Conservation (phyloP, 1,140 invertebrate species). For the Aphidius gifuensis region DNA sequence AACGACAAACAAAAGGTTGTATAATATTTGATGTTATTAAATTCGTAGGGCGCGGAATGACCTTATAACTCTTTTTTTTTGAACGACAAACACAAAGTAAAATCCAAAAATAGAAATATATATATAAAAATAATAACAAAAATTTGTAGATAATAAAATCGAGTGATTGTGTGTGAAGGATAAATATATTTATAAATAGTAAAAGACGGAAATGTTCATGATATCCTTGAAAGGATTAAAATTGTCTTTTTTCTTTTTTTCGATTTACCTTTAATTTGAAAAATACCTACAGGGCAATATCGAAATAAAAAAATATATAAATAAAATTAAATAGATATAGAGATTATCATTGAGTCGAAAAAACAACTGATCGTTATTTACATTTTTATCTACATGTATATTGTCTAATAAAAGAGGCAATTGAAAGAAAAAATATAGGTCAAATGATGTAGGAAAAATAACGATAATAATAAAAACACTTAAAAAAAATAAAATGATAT, state of each 20-base stretch:
- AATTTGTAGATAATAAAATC: neutral
- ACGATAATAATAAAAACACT: no score
- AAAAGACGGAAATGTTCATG: no score
- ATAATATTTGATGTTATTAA: neutral
- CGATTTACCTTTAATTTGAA: no score
- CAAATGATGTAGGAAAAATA: neutral
- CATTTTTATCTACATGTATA: no score
- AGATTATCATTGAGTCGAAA: no score
- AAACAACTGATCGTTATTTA: no score
- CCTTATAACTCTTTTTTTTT: constrained; percentile 4
- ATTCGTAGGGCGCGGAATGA: constrained; percentile 10
- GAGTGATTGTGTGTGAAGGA: neutral
- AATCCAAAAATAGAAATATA: neutral
- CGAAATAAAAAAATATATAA: no score
- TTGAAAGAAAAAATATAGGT: neutral
- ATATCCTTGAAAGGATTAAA: constrained; percentile 5
- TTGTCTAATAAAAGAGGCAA: no score
- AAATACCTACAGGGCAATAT: no score
- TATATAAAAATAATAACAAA: constrained; percentile 1
- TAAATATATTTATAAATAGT: neutral
- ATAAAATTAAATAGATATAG: no score
- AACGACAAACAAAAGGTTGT: neutral
- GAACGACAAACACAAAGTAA: neutral
- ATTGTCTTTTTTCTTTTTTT: neutral
- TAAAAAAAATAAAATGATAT: no score